Evolutionary conservation across 1,140 invertebrate genomes (phyloP).

Genomic region (Teleopsis dalmanni): DNA sequence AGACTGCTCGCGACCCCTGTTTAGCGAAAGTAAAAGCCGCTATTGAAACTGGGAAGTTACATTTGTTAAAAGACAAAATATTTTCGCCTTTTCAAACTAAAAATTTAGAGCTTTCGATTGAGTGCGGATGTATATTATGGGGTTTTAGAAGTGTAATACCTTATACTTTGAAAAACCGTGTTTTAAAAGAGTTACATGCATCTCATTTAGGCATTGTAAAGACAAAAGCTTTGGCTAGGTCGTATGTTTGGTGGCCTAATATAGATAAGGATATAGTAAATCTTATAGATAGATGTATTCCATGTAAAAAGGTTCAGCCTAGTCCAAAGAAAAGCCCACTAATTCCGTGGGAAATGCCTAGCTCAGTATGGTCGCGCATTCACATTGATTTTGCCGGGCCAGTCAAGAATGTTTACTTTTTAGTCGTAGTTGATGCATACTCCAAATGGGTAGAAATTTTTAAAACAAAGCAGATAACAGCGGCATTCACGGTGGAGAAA

Average conservation of each 20-base stretch:
- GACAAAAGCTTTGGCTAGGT: conserved; percentile 4
- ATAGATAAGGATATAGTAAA: conserved; percentile 3
- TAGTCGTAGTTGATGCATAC: neutral
- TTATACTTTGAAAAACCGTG: conserved; percentile 5
- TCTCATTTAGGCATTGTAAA: conserved; percentile 8
- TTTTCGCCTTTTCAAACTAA: conserved; percentile 11
- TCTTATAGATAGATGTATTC: conserved; percentile 5
- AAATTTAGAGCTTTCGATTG: conserved; percentile 18
- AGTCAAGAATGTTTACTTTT: neutral
- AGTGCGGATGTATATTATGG: conserved; percentile 17
- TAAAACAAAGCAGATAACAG: conserved; percentile 2
- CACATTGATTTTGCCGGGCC: neutral
- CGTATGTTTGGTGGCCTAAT: conserved; percentile 9
- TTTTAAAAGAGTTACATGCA: conserved; percentile 1
- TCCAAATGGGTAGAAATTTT: neutral
- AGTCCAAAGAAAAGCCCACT: conserved; percentile 8
- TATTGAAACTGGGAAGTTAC: conserved; percentile 7
- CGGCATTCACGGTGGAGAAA: conserved; percentile 1
- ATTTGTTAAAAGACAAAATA: neutral
- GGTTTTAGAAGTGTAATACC: conserved; percentile 11
- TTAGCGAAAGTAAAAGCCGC: conserved; percentile 9
- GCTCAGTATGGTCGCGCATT: conserved; percentile 1
- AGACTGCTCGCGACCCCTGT: conserved; percentile 11
- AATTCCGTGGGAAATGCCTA: conserved; percentile 8
- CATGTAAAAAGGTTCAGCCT: conserved; percentile 1